Evolutionary conservation across 2,888 invertebrate genomes (phyloP).

Genomic region (Zelleria hepariella): DNA sequence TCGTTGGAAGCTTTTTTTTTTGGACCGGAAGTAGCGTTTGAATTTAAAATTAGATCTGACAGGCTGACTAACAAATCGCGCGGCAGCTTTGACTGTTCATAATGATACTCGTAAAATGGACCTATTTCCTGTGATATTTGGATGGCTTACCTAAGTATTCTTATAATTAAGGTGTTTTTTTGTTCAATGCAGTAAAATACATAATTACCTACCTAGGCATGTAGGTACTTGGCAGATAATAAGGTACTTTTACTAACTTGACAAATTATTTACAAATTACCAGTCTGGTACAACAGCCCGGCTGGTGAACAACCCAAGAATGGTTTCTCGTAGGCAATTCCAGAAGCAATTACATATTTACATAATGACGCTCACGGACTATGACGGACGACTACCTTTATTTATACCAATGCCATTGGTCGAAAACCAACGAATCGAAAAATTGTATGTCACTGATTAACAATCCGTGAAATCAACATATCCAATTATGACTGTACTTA

Average conservation of each 20-base stretch:
- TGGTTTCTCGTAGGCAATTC: neutral
- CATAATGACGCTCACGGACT: neutral
- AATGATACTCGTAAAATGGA: too few relatives aligned
- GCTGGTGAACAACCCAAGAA: neutral
- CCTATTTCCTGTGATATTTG: too few relatives aligned
- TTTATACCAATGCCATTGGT: neutral
- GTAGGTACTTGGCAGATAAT: neutral
- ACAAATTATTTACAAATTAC: neutral
- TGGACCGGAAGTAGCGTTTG: neutral
- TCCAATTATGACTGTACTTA: neutral
- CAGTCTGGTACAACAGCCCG: neutral
- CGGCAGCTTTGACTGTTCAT: neutral
- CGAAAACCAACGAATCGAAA: slow-evolving; percentile 1
- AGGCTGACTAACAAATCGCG: neutral
- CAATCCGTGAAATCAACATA: slow-evolving; percentile 1
- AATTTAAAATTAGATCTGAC: neutral
- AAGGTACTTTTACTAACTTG: neutral
- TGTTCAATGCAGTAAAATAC: too few relatives aligned
- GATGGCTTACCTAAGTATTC: too few relatives aligned
- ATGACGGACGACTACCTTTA: slow-evolving; percentile 1
- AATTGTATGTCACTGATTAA: slow-evolving; percentile 1
- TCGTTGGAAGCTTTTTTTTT: neutral
- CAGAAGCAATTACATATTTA: neutral
- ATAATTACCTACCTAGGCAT: too few relatives aligned
- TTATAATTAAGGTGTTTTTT: too few relatives aligned